Conservation (phyloP, 2,797 vertebrate genomes). For the Acrossocheilus wenchowensis region DNA sequence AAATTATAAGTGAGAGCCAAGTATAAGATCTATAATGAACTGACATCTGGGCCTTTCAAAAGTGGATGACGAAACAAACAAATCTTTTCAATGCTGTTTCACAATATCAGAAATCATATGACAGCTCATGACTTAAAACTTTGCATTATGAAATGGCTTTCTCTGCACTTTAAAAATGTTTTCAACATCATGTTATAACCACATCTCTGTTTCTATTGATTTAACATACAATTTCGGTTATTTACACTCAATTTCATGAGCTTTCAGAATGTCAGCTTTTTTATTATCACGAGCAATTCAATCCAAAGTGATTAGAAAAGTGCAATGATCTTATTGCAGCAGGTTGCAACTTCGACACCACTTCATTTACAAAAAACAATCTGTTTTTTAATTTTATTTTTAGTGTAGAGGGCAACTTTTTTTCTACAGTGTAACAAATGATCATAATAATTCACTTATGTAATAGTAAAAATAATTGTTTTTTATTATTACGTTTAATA, state of each 20-base stretch:
- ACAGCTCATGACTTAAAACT: not conserved
- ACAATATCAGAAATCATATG: constrained; percentile 7
- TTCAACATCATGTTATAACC: not conserved
- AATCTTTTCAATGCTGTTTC: not conserved
- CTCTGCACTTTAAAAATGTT: not conserved
- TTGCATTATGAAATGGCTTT: not conserved
- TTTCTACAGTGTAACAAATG: not conserved
- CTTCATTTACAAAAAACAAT: not conserved
- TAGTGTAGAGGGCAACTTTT: not conserved
- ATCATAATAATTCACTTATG: not conserved
- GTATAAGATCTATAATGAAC: not conserved
- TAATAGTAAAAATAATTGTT: not conserved
- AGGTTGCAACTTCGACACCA: not conserved
- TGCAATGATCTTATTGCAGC: not conserved
- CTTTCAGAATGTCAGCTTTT: not conserved
- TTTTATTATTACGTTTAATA: not conserved
- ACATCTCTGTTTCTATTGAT: not conserved
- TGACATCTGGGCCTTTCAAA: not conserved
- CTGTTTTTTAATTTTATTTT: not conserved
- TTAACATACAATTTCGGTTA: not conserved
- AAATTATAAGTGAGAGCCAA: not conserved
- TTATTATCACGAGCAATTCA: not conserved
- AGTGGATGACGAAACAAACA: not conserved
- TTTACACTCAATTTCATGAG: not conserved
- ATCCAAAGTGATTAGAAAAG: not conserved